Conservation (phyloP, 2,888 invertebrate genomes). For the Galerucella pusilla region DNA sequence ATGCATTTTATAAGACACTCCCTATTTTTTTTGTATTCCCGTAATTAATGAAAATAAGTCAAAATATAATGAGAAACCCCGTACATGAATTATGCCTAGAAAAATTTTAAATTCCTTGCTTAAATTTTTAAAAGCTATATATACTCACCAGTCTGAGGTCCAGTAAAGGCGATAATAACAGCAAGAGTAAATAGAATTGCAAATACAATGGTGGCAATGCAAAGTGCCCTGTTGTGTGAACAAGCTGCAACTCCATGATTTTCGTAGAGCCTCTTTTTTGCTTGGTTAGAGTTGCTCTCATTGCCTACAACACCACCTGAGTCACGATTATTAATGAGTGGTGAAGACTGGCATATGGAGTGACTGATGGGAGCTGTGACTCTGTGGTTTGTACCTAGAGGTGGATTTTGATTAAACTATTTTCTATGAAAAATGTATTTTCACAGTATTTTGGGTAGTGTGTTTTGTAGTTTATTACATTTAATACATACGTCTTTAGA, state of each 20-base stretch:
- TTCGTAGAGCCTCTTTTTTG: constrained; percentile 77
- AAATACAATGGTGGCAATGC: constrained; percentile 83
- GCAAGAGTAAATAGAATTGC: constrained; percentile 85
- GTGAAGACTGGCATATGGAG: constrained; percentile 59
- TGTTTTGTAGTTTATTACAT: too few species aligned
- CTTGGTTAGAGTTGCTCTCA: constrained; percentile 72
- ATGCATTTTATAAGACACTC: too few species aligned
- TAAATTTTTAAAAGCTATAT: neutral
- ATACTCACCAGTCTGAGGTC: constrained; percentile 82
- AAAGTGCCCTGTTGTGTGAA: constrained; percentile 86
- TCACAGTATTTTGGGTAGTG: neutral
- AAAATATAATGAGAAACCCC: too few species aligned
- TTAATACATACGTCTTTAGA: too few species aligned
- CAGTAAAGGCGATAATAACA: constrained; percentile 89
- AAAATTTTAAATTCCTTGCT: neutral
- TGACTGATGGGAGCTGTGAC: constrained; percentile 58
- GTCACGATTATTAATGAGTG: constrained; percentile 64
- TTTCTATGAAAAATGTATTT: neutral
- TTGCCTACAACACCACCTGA: constrained; percentile 69
- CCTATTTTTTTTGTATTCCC: too few species aligned
- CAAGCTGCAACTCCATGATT: constrained; percentile 86
- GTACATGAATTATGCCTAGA: neutral
- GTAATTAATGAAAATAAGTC: too few species aligned
- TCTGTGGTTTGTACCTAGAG: constrained; percentile 52
- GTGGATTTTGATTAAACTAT: neutral